Evolutionary conservation across 2,113 vertebrate genomes (phyloP), one percentile per base, ranked within the genome.

Genomic region (Epinephelus moara): DNA sequence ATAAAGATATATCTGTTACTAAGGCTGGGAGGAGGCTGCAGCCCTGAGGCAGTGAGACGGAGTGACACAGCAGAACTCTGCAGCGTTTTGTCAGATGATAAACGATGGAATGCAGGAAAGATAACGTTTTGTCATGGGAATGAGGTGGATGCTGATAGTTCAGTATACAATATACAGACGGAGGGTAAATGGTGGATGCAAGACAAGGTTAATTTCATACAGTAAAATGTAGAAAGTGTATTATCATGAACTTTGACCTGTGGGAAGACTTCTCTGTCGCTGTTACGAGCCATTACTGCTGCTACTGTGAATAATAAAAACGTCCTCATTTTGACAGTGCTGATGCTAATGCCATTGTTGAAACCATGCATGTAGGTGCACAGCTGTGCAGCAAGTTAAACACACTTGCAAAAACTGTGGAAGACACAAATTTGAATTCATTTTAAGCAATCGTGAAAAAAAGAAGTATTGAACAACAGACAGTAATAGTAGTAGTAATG

Each of bases 1-100:
- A 92, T 91, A 86, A 88, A 91, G 92, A 94, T 92, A 57, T 76
- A 90, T 93, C 77, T 87, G 85, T 76, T 89, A 66, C 85, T 21
- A 33, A 85, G 79, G 77, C 82, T n/a, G 77, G 80, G 70, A 79
- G 73, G 76, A 76, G 63, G 81, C 84, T 59, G 68, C 45, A 53
- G 81, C 81, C 85, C 66, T 82, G 70, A 77, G 77, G 76, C 52
- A 40, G 27, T 40, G 47, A 85, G 60, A 63, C 70, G 45, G 74
- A 83, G 53, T 87, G 88, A 92, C 88, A 80, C 82, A 74, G 90
- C 92, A 91, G 50, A 86, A 82, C 47, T 37, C 84, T 72, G 70
- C 66, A 70, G 62, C 70, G 63, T 78, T 86, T 82, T 18, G 81
- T 76, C 71, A 79, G 70, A 85, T 81, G 56, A 82, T 23, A 62